Base-by-base conservation (phyloP, 2,888 invertebrate genomes). In the Creontiades dilutus region DNA sequence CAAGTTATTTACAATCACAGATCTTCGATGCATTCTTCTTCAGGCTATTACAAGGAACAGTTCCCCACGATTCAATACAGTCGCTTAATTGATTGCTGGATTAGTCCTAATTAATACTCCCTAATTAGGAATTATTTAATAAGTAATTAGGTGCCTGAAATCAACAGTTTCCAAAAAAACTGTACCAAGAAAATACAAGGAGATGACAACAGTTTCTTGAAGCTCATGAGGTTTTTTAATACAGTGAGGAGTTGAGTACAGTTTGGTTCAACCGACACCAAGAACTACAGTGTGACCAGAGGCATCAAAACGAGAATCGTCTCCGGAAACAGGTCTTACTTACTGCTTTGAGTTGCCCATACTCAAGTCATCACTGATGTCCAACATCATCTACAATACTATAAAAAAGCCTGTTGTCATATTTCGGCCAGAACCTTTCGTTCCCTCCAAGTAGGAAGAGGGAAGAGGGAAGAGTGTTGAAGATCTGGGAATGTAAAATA, bases 321-420 rank as follows among this genome's bases (percentile, higher is more conserved):
- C n/a, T 13, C 75, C 12, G 75, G 75, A 52, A 52, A 11, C 52
- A 52, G 52, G 52, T 52, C 52, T 7, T 52, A 52, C 52, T 7
- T 52, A 52, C 52, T 52, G n/a, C 75, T 19, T 12, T 1, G 75
- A 4, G 23, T 19, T 27, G 5, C 23, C 75, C 0, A 19, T 52
- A 12, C 52, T 52, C 52, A 16, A 52, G 52, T 52, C 52, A 1
- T 75, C 23, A 27, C n/a, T 28, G 23, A 28, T 75, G 75, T 28
- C 11, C 23, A 75, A 19, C 75, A 28, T n/a, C 2, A 75, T 12
- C 2, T 75, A 75, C 75, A 75, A 13, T 12, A 75, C 75, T 14
- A 80, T 46, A 14, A 80, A 7, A 14, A 80, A 80, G 27, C 46
- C 80, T 5, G 80, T 80, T 2, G 80, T 80, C 80, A 80, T 46